phyloP scores from a whole-genome alignment of 1,140 invertebrate species.

The Apis cerana region DNA sequence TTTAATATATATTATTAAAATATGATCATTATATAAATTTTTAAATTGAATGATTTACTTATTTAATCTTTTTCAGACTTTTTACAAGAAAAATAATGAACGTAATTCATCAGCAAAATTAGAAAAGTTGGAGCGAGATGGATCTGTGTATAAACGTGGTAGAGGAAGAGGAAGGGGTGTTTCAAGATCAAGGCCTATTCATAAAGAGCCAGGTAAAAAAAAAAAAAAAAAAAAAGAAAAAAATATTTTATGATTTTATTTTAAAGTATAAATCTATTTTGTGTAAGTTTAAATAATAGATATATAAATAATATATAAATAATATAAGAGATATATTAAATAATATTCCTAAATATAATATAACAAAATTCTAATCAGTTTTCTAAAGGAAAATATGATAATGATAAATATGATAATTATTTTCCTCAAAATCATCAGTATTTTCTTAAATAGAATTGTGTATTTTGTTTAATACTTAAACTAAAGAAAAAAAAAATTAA shows the following conservation, averaged over 20 bases:
- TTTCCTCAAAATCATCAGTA: conserved; percentile 19
- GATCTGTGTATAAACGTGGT: conserved; percentile 58
- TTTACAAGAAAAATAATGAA: conserved; percentile 72
- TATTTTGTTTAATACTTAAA: not conserved
- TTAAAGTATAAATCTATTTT: not conserved
- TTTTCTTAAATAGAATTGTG: conserved; percentile 7
- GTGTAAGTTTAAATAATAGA: conserved; percentile 8
- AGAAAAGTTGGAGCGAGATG: conserved; percentile 66
- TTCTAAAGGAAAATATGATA: not conserved
- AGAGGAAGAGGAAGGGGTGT: conserved; percentile 58
- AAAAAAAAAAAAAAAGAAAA: not conserved
- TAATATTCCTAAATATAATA: not conserved
- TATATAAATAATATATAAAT: too few relatives aligned
- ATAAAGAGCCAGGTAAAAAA: conserved; percentile 72
- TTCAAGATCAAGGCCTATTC: conserved; percentile 62
- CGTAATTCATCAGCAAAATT: conserved; percentile 56
- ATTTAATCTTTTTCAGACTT: conserved; percentile 64
- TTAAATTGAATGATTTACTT: conserved; percentile 14
- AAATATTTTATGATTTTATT: conserved; percentile 4
- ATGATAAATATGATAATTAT: conserved; percentile 30
- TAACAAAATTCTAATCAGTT: not conserved
- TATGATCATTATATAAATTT: not conserved
- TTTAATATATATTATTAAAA: not conserved
- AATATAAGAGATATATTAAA: not conserved
- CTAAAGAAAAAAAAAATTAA: not conserved